A percentile compares a stretch with the other conserved stretches of the same genome.
Conservation (phyloP, 2,797 vertebrate species). For the Lithobates sylvaticus region DNA sequence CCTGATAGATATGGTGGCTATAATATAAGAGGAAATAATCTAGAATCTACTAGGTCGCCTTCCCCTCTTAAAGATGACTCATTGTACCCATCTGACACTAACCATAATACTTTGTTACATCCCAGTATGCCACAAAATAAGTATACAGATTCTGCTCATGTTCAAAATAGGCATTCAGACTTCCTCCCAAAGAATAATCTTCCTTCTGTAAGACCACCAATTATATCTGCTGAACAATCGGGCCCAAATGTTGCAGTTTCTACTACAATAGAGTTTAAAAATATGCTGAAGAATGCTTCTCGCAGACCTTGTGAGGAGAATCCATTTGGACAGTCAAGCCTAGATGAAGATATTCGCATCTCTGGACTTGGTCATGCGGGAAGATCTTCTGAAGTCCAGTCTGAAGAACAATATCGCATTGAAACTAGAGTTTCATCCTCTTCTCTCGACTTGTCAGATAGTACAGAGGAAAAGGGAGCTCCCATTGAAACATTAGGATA, state of each 20-base stretch:
- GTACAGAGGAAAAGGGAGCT: slow-evolving; percentile 81
- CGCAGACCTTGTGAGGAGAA: slow-evolving; percentile 79
- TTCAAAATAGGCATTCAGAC: slow-evolving; percentile 71
- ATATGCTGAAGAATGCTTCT: slow-evolving; percentile 82
- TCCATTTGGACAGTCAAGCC: slow-evolving; percentile 69
- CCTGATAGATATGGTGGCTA: slow-evolving; percentile 73
- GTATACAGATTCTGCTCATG: slow-evolving; percentile 76
- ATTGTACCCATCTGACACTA: slow-evolving; percentile 75
- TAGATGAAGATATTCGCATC: slow-evolving; percentile 61
- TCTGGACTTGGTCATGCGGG: slow-evolving; percentile 63
- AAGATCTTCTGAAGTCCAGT: slow-evolving; percentile 63
- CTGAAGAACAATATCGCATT: slow-evolving; percentile 87
- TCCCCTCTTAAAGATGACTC: slow-evolving; percentile 74
- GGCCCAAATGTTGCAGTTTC: slow-evolving; percentile 74
- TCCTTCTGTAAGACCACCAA: slow-evolving; percentile 59
- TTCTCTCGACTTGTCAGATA: slow-evolving; percentile 75
- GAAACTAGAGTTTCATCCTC: slow-evolving; percentile 90
- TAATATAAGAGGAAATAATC: slow-evolving; percentile 70
- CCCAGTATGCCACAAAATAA: slow-evolving; percentile 73
- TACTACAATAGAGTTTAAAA: slow-evolving; percentile 82
- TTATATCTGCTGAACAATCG: slow-evolving; percentile 64
- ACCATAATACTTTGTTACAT: slow-evolving; percentile 70
- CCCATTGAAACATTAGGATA: slow-evolving; percentile 90
- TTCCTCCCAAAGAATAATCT: slow-evolving; percentile 74
- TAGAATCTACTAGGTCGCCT: slow-evolving; percentile 69